Evolutionary conservation across 2,888 invertebrate genomes (phyloP), one percentile per base, ranked within the genome.

Genomic region (Lottia gigantea): DNA sequence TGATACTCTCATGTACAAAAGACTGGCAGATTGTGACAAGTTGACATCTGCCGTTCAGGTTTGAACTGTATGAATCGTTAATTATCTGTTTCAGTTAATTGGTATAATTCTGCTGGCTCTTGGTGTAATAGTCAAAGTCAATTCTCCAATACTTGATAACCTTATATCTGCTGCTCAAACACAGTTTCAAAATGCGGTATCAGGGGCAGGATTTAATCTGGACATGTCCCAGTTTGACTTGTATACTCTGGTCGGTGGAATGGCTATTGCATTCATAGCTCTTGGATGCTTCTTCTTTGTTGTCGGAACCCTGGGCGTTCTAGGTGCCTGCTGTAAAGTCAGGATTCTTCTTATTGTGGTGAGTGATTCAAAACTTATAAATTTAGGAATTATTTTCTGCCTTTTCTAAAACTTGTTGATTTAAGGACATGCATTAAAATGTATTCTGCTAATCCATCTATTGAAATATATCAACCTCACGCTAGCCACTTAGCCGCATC

Each of bases 271-370:
- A 55, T 55, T 55, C 15, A 55, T 55, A 23, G 55, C 55, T 14
- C 55, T 55, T 55, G 55, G 55, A 12, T 55, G 55, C 23, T 55
- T 55, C 19, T 55, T 55, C 23, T 23, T 55, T 19, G 23, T 55
- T 2, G 23, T 55, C 11, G 55, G 55, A 55, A 23, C 55, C 14
- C 55, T 55, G 8, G 55, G 55, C 11, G 55, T 55, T 55, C 19
- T 55, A 23, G 55, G 55, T 55, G 55, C 55, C 55, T 55, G 55
- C 19, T 55, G 55, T 55, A 55, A 55, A 55, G 55, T 55, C 23
- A 55, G 55, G 8, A 55, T 55, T 55, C 23, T 55, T 8, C 55
- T 55, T 19, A 55, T 55, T 55, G 11, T 55, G 19, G 55, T 55
- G 19, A 55, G 55, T 55, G 23, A 23, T 19, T 55, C 55, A 23